Evolutionary conservation across 2,797 vertebrate species (phyloP).

Genomic region (Intellagama lesueurii): DNA sequence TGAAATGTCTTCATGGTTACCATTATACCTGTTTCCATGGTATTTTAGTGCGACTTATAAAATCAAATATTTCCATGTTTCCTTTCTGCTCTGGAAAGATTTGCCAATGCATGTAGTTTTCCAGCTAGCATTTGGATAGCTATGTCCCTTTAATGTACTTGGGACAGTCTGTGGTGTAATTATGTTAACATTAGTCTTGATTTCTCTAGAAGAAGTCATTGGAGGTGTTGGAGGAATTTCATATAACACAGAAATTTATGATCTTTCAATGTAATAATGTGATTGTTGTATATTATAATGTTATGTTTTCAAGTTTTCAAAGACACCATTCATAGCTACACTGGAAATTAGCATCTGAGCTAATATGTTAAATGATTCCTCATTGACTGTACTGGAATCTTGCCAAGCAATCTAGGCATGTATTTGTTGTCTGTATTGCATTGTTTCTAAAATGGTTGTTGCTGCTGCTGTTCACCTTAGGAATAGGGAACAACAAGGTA

Average conservation of each 20-base stretch:
- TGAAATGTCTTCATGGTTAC: slow-evolving; percentile 44
- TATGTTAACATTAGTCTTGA: slow-evolving; percentile 15
- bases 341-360: not conserved
- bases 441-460: too few relatives aligned
- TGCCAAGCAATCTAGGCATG: not conserved
- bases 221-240: slow-evolving; percentile 19
- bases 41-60: slow-evolving; percentile 61
- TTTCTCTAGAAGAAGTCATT: not conserved
- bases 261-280: not conserved
- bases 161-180: slow-evolving; percentile 31
- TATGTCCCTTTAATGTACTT: slow-evolving; percentile 33
- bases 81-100: slow-evolving; percentile 41
- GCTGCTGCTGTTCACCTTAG: not conserved
- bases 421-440: not conserved
- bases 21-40: slow-evolving; percentile 68
- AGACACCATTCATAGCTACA: not conserved
- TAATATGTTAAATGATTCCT: not conserved
- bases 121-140: slow-evolving; percentile 35
- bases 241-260: not conserved
- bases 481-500: not conserved
- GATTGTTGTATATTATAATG: not conserved
- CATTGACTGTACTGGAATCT: not conserved
- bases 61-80: slow-evolving; percentile 53
- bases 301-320: not conserved
- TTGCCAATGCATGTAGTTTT: slow-evolving; percentile 36